Conservation (phyloP, 2,113 vertebrate genomes). For the Dasyurus viverrinus region DNA sequence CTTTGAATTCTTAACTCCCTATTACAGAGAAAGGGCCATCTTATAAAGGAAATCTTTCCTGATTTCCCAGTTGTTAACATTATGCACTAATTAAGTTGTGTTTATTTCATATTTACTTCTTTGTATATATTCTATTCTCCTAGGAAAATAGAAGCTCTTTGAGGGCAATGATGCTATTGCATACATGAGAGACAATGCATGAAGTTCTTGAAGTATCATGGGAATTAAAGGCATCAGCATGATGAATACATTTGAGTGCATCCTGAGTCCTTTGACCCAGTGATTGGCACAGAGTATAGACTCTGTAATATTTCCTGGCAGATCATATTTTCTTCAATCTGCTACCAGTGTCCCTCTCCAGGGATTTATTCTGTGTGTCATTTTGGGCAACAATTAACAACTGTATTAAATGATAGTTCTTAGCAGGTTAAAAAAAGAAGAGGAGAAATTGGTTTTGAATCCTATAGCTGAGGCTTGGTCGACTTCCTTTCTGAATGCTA, state of each 20-base stretch:
- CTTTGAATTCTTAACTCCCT: not conserved
- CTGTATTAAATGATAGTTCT: constrained; percentile 58
- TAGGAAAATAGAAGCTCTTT: not conserved
- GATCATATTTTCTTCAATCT: not conserved
- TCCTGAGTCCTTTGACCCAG: not conserved
- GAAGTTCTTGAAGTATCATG: not conserved
- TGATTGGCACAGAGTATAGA: not conserved
- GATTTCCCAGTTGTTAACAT: not conserved
- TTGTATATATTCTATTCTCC: not conserved
- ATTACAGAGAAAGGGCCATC: not conserved
- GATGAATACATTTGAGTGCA: not conserved
- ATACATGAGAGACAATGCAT: not conserved
- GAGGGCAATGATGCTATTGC: not conserved
- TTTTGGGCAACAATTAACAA: not conserved
- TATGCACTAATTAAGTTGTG: not conserved
- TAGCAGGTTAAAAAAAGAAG: constrained; percentile 61
- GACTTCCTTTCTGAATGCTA: constrained; percentile 54
- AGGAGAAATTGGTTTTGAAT: constrained; percentile 24
- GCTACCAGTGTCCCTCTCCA: not conserved
- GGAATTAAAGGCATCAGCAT: not conserved
- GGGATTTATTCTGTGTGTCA: not conserved
- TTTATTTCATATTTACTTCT: not conserved
- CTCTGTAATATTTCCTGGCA: not conserved
- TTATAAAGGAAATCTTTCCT: not conserved
- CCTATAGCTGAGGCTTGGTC: constrained; percentile 22